These are phyloP conservation scores for Eciton burchellii DNA, from an alignment of 1,140 invertebrate genomes.

Conservation along the genomic window DNA sequence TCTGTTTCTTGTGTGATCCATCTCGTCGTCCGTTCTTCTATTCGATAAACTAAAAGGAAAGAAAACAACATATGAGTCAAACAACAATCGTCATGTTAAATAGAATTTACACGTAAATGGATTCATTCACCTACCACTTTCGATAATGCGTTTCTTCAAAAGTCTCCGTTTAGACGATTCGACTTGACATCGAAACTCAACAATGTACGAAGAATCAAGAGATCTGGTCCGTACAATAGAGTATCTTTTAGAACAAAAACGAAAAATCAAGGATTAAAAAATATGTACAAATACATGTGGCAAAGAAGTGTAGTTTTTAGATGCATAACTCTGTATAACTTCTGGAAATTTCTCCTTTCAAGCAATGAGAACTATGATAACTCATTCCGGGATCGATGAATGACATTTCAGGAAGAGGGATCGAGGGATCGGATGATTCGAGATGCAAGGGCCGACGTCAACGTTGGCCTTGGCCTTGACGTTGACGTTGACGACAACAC, in stretches of 20 bases:
- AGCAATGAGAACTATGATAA: neutral
- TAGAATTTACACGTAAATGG: neutral
- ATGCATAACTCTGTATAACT: constrained; percentile 9
- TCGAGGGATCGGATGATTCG: too few relatives aligned
- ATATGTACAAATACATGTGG: neutral
- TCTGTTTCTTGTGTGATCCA: constrained; percentile 83
- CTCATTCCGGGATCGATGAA: neutral
- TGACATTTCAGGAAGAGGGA: neutral
- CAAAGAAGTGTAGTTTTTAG: constrained; percentile 3
- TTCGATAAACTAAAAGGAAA: neutral
- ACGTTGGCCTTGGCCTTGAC: too few relatives aligned
- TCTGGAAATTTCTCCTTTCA: neutral
- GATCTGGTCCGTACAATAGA: too few relatives aligned
- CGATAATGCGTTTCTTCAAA: neutral
- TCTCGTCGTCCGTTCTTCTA: constrained; percentile 41
- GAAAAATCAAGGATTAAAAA: too few relatives aligned
- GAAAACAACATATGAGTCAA: neutral
- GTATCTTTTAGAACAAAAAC: too few relatives aligned
- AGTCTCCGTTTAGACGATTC: neutral
- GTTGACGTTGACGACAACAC: too few relatives aligned
- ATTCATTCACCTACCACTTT: neutral
- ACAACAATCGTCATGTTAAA: neutral
- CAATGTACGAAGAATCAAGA: too few relatives aligned
- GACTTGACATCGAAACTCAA: neutral
- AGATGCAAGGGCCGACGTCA: too few relatives aligned